Evolutionary conservation across 2,888 invertebrate species (phyloP).

Genomic region (Drosophila formosana): DNA sequence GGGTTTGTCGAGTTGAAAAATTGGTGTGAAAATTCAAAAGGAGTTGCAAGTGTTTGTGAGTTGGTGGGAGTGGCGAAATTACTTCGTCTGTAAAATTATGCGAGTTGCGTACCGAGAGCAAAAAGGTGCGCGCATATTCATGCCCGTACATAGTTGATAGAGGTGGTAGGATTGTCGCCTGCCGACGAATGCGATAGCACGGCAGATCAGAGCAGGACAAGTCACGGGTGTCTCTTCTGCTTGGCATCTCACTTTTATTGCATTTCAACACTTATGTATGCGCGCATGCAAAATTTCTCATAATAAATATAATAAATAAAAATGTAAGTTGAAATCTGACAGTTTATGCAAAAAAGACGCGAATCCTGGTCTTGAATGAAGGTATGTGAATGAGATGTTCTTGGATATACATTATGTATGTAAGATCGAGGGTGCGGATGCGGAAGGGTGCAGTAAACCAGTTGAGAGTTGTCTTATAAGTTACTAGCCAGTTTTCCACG

Average conservation of each 20-base stretch:
- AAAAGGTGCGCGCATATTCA: constrained; percentile 80
- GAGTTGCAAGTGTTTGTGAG: constrained; percentile 75
- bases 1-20: constrained; percentile 82
- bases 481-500: too few relatives aligned
- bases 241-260: constrained; percentile 80
- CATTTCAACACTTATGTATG: constrained; percentile 79
- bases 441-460: not conserved
- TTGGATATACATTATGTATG: not conserved
- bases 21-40: constrained; percentile 84
- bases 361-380: constrained; percentile 24
- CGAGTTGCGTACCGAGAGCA: constrained; percentile 74
- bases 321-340: constrained; percentile 81
- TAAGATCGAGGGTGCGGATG: constrained; percentile 3
- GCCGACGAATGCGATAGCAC: not conserved
- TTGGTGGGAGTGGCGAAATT: constrained; percentile 68
- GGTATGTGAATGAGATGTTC: constrained; percentile 19
- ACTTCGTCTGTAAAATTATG: constrained; percentile 82
- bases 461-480: too few relatives aligned
- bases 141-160: constrained; percentile 53
- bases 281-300: constrained; percentile 81
- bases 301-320: constrained; percentile 81
- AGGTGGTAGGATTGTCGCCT: constrained; percentile 31
- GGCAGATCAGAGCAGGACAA: not conserved
- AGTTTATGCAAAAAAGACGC: constrained; percentile 57
- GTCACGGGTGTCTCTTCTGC: constrained; percentile 40